A percentile compares a stretch with the other conserved stretches of the same genome.
Conservation (phyloP, 2,113 vertebrate genomes). For the Elaphurus davidianus region DNA sequence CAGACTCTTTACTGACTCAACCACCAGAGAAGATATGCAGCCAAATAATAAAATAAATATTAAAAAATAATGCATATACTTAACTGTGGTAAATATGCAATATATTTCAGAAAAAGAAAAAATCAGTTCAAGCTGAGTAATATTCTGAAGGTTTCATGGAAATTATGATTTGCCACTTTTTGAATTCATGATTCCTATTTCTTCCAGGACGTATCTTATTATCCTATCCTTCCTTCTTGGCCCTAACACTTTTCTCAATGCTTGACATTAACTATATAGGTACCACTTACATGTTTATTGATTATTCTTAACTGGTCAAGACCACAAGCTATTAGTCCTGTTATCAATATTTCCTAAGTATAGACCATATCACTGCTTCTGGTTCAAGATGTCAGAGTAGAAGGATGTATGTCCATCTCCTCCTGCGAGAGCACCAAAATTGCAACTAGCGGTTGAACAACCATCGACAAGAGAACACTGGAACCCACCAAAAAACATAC, state of each 20-base stretch:
- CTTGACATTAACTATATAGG: background rate
- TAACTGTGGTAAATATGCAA: background rate
- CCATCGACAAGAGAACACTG: background rate
- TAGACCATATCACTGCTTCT: background rate
- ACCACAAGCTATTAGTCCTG: background rate
- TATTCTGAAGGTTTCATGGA: background rate
- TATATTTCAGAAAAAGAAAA: constrained; percentile 2
- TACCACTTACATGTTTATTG: background rate
- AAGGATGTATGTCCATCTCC: background rate
- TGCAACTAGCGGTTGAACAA: background rate
- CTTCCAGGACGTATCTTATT: background rate
- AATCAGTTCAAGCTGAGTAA: background rate
- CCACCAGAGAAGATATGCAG: background rate
- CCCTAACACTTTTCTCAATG: background rate
- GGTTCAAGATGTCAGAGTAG: background rate
- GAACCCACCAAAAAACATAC: background rate
- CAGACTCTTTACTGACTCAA: background rate
- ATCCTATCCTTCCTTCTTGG: background rate
- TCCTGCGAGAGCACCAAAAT: background rate
- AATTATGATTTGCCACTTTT: background rate
- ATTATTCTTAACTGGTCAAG: background rate
- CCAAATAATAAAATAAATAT: background rate
- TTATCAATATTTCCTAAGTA: background rate
- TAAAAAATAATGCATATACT: background rate
- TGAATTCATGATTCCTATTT: background rate